These are phyloP conservation scores for Bettongia penicillata DNA, from an alignment of 2,113 vertebrate species.

Conservation along the genomic window DNA sequence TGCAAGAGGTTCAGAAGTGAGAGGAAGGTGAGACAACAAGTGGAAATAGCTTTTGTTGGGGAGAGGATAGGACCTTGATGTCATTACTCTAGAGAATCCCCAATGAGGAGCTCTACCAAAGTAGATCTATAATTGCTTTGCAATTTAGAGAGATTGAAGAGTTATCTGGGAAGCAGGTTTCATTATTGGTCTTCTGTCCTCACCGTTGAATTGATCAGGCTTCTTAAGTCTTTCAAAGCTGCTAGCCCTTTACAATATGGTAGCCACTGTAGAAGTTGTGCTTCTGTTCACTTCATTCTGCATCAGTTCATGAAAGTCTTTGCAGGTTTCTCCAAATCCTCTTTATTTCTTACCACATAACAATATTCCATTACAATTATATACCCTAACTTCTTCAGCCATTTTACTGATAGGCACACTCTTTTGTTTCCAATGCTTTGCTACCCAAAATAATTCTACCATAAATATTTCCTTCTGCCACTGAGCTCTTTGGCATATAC, in stretches of 20 bases:
- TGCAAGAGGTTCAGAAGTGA: background rate
- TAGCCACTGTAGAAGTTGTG: background rate
- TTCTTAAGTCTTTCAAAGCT: background rate
- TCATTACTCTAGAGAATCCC: background rate
- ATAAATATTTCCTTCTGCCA: background rate
- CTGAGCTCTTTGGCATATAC: background rate
- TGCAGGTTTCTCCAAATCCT: background rate
- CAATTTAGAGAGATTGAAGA: background rate
- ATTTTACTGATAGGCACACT: background rate
- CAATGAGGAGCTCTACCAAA: background rate
- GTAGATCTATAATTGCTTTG: background rate
- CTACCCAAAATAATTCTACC: background rate
- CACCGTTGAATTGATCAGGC: background rate
- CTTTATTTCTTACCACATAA: background rate
- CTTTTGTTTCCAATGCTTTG: background rate
- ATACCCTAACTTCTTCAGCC: background rate
- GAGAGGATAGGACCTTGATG: background rate
- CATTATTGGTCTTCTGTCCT: background rate
- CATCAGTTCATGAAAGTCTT: background rate
- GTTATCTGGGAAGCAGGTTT: background rate
- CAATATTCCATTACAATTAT: background rate
- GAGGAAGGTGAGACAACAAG: too few relatives aligned
- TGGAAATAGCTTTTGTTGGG: background rate
- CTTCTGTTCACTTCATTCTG: background rate
- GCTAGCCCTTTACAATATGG: background rate